Evolutionary conservation across 92 coral and sea anemone species (phyloP).

Genomic region (Blastomussa wellsi): DNA sequence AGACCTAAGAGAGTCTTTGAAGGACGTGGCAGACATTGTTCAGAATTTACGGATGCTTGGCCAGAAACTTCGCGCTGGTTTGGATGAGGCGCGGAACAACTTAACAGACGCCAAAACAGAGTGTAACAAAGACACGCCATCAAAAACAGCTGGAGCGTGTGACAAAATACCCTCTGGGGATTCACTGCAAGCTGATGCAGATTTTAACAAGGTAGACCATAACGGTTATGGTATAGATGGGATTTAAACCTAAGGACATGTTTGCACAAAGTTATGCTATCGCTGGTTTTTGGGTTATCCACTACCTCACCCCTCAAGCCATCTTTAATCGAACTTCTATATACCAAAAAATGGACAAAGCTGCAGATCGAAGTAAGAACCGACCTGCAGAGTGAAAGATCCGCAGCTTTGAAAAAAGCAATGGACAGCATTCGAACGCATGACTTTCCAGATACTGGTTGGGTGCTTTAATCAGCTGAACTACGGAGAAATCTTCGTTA

Average conservation of each 20-base stretch:
- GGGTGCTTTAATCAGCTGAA: no score
- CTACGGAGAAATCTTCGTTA: no score
- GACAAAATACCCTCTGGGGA: conserved; percentile 70
- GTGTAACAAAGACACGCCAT: conserved; percentile 53
- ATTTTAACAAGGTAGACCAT: conserved; percentile 78
- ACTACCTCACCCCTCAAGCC: neutral
- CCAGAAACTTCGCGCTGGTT: conserved; percentile 51
- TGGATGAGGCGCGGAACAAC: conserved; percentile 60
- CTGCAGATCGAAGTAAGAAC: no score
- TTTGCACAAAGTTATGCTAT: neutral
- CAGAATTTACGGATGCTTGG: conserved; percentile 62
- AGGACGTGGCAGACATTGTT: conserved; percentile 65
- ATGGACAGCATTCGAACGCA: no score
- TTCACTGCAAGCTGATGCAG: conserved; percentile 57
- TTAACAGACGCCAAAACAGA: conserved; percentile 59
- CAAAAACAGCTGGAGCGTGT: conserved; percentile 54
- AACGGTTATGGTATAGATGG: neutral
- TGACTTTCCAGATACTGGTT: no score
- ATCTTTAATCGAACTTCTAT: neutral
- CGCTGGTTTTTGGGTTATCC: no score
- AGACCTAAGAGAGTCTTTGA: conserved; percentile 55
- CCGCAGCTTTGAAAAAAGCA: no score
- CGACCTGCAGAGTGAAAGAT: no score
- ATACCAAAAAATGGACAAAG: neutral
- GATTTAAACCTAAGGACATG: neutral